Evolutionary conservation across 2,113 vertebrate species (phyloP).

Genomic region (Oreochromis tanganicae): DNA sequence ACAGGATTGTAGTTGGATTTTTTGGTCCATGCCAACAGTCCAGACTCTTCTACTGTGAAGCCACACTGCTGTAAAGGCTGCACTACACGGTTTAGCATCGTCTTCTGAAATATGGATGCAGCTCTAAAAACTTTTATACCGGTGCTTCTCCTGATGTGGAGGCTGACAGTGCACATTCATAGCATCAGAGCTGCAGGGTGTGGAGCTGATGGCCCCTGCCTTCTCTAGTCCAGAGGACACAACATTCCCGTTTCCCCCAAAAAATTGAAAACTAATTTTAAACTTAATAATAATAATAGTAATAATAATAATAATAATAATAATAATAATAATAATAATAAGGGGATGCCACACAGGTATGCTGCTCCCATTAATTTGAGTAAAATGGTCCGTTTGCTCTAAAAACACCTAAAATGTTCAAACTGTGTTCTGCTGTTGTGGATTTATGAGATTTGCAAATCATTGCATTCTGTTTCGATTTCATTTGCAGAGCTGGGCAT

Average conservation of each 20-base stretch:
- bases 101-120: background rate
- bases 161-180: background rate
- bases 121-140: background rate
- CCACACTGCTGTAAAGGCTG: background rate
- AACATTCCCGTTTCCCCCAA: fast-evolving
- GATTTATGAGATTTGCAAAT: background rate
- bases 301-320: background rate
- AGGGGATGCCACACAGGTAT: background rate
- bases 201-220: background rate
- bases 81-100: background rate
- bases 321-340: background rate
- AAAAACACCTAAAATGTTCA: background rate
- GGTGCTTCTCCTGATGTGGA: background rate
- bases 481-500: background rate
- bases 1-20: background rate
- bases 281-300: background rate
- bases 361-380: background rate
- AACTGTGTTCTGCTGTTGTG: background rate
- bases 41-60: background rate
- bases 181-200: background rate
- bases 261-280: background rate
- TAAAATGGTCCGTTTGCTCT: background rate
- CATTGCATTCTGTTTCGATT: background rate
- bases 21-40: background rate
- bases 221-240: background rate